phyloP scores from a whole-genome alignment of 2,888 invertebrate species.

The Nemotelus pantherinus region DNA sequence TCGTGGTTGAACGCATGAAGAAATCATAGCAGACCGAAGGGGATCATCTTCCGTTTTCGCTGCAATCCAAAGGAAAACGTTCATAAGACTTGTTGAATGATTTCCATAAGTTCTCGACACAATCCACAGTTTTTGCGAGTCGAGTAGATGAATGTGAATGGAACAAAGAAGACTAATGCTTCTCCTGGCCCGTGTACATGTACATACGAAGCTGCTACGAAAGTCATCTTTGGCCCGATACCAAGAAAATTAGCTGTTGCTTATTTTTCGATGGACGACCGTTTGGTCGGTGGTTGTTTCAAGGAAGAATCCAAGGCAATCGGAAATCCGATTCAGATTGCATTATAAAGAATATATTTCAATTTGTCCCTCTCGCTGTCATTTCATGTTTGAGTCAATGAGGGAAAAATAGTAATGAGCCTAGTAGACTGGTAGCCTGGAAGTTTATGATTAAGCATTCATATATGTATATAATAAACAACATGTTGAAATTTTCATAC shows the following conservation, averaged over 20 bases:
- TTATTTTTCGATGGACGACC: neutral
- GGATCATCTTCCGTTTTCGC: neutral
- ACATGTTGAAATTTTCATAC: constrained; percentile 23
- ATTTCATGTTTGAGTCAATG: too few species aligned
- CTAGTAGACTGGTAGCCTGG: too few species aligned
- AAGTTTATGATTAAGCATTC: too few species aligned
- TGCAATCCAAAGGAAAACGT: neutral
- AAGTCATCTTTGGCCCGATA: constrained; percentile 20
- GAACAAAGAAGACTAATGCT: too few species aligned
- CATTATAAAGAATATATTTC: neutral
- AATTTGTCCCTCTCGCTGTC: too few species aligned
- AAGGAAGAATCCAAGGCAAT: neutral
- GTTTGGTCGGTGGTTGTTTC: neutral
- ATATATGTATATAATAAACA: too few species aligned
- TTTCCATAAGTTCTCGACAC: constrained; percentile 39
- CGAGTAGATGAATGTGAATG: constrained; percentile 10
- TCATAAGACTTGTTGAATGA: constrained; percentile 44
- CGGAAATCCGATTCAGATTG: neutral
- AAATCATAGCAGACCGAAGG: neutral
- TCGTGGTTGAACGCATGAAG: constrained; percentile 22
- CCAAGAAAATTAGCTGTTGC: constrained; percentile 47
- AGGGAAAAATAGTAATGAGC: too few species aligned
- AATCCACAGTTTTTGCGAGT: constrained; percentile 29
- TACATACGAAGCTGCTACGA: neutral
- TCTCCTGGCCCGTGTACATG: neutral